These are phyloP conservation scores for Dasypogon diadema DNA, from an alignment of 2,888 invertebrate species.

Conservation along the genomic window DNA sequence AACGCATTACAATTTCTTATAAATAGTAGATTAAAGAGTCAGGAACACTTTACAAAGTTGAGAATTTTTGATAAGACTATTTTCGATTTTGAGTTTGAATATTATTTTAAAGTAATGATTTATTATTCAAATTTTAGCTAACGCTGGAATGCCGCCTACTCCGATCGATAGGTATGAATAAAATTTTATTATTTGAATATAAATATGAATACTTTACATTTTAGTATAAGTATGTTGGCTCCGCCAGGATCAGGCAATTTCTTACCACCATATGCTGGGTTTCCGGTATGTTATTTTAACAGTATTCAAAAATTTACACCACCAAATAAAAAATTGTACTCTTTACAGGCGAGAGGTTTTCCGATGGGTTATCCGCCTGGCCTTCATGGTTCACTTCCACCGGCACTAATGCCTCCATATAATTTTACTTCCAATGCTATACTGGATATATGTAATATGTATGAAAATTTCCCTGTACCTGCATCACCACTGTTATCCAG, in stretches of 20 bases:
- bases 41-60: no score
- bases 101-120: no score
- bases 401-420: conserved; percentile 21
- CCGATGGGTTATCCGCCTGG: conserved; percentile 1
- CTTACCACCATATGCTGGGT: neutral
- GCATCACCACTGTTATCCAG: conserved; percentile 3
- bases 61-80: no score
- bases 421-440: conserved; percentile 29
- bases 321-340: no score
- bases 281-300: conserved; percentile 7
- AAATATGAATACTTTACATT: neutral
- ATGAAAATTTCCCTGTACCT: conserved; percentile 31
- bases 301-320: neutral
- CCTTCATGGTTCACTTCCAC: neutral
- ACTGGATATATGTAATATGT: conserved; percentile 53
- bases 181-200: neutral
- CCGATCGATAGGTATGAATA: conserved; percentile 1
- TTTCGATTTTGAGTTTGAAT: no score
- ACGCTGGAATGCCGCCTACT: neutral
- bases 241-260: neutral
- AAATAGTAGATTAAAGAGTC: no score
- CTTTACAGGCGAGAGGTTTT: conserved; percentile 9
- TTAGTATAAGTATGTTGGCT: neutral
- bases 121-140: neutral
- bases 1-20: no score